These are phyloP conservation scores for Gobiocypris rarus DNA, from an alignment of 2,113 vertebrate genomes.

Conservation along the genomic window DNA sequence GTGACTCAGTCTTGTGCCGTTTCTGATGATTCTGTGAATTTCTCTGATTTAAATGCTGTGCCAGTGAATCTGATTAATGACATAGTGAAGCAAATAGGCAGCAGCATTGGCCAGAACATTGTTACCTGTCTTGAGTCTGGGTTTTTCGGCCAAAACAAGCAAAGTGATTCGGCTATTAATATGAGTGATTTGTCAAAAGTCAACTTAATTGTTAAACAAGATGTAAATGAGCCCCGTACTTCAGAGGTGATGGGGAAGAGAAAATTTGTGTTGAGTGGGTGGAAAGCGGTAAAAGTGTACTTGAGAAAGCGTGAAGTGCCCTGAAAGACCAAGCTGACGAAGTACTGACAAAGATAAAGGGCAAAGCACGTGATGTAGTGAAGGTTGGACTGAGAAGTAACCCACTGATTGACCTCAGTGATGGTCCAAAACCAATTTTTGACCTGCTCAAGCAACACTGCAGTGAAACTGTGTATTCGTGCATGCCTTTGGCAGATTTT, in stretches of 20 bases:
- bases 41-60: too few relatives aligned
- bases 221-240: neutral
- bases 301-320: neutral
- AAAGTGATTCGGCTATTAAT: neutral
- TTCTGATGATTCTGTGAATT: too few relatives aligned
- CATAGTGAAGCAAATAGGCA: neutral
- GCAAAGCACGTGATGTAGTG: too few relatives aligned
- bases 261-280: neutral
- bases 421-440: too few relatives aligned
- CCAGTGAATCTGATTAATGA: neutral
- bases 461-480: too few relatives aligned
- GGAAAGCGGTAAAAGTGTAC: neutral
- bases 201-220: neutral
- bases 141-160: neutral
- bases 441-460: too few relatives aligned
- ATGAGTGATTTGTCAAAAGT: neutral
- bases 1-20: too few relatives aligned
- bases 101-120: conserved; percentile 1
- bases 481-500: too few relatives aligned
- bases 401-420: too few relatives aligned
- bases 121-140: neutral
- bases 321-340: neutral
- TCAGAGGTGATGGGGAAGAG: conserved; percentile 1
- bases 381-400: too few relatives aligned
- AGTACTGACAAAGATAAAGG: neutral